A percentile compares a stretch with the other conserved stretches of the same genome.
Conservation (phyloP, 2,888 invertebrate genomes). For the Lasioglossum lativentre region DNA sequence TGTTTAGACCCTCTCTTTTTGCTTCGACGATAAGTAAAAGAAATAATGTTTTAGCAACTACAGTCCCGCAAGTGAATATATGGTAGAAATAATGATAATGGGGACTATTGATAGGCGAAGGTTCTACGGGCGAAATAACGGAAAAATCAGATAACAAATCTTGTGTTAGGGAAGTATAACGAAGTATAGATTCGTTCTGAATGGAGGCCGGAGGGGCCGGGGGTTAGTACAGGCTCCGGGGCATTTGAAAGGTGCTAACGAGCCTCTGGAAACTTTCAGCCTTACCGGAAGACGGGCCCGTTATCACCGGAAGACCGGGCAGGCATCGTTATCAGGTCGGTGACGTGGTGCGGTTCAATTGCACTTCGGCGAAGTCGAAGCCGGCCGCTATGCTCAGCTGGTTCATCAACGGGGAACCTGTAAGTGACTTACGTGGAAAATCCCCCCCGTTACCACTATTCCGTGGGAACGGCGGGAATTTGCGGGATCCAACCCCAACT, state of each 20-base stretch:
- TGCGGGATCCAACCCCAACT: not conserved
- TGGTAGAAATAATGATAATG: not conserved
- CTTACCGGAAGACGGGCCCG: conserved; percentile 92
- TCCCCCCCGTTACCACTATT: not conserved
- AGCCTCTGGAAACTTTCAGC: conserved; percentile 85
- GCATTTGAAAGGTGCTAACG: conserved; percentile 14
- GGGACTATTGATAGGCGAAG: not conserved
- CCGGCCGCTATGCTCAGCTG: conserved; percentile 93
- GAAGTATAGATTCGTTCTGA: not conserved
- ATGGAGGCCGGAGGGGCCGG: not conserved
- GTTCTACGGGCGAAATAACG: not conserved
- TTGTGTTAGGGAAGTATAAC: not conserved
- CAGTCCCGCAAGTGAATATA: not conserved
- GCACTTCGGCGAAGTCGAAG: conserved; percentile 93
- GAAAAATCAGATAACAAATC: not conserved
- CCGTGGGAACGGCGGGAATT: not conserved
- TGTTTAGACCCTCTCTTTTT: too few species aligned
- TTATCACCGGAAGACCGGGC: conserved; percentile 89
- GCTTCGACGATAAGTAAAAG: too few species aligned
- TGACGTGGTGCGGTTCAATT: conserved; percentile 93
- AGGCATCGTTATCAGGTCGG: conserved; percentile 93
- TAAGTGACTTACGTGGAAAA: conserved; percentile 72
- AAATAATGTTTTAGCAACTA: not conserved
- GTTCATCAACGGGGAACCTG: conserved; percentile 94
- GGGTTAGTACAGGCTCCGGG: conserved; percentile 5